Evolutionary conservation across 2,888 invertebrate species (phyloP).

Genomic region (Dinocampus coccinellae): DNA sequence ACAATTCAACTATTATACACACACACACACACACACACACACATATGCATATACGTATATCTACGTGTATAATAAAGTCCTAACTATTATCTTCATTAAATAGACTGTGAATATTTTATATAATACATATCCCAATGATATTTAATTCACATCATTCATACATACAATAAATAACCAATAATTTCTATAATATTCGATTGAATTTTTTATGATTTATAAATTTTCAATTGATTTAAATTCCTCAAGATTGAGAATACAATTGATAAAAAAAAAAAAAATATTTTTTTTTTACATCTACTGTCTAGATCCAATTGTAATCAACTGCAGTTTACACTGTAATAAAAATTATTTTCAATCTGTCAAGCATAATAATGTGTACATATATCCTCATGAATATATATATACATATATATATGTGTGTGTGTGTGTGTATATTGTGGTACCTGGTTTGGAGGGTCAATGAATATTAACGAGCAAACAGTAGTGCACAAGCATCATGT

Average conservation of each 20-base stretch:
- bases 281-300: not conserved
- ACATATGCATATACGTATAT: no score
- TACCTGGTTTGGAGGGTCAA: constrained; percentile 54
- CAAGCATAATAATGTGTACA: constrained; percentile 56
- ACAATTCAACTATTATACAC: not conserved
- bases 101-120: not conserved
- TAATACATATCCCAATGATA: not conserved
- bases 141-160: no score
- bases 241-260: no score
- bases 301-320: not conserved
- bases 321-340: not conserved
- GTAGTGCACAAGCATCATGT: constrained; percentile 38
- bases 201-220: no score
- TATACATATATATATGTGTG: no score
- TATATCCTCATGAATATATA: no score
- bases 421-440: constrained; percentile 42
- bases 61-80: not conserved
- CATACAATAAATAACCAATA: not conserved
- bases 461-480: constrained; percentile 69
- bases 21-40: no score
- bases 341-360: not conserved
- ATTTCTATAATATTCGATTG: not conserved
- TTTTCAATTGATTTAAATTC: no score
- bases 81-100: not conserved
- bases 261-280: no score